phyloP scores from a whole-genome alignment of 1,140 invertebrate species.

The Papilio aristodemus region DNA sequence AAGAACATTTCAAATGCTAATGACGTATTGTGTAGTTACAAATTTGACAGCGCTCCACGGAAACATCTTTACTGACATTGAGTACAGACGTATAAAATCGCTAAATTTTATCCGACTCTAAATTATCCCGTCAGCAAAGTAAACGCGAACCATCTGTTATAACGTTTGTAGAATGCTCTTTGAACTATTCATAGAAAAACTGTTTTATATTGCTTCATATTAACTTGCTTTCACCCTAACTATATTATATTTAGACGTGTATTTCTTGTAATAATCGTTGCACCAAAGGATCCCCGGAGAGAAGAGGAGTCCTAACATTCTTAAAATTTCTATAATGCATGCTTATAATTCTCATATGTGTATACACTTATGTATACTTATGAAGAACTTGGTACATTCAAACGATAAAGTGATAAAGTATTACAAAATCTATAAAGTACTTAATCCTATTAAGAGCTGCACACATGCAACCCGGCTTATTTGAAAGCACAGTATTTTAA shows the following conservation, averaged over 20 bases:
- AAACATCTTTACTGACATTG: neutral
- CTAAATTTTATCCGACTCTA: constrained; percentile 16
- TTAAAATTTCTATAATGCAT: too few species aligned
- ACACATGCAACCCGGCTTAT: too few species aligned
- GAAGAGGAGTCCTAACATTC: too few species aligned
- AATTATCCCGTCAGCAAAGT: neutral
- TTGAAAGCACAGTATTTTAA: too few species aligned
- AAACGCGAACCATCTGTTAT: constrained; percentile 1
- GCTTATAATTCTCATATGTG: too few species aligned
- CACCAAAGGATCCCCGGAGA: too few species aligned
- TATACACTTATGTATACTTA: too few species aligned
- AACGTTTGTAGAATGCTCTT: constrained; percentile 1
- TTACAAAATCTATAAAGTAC: too few species aligned
- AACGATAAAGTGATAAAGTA: too few species aligned
- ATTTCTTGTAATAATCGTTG: too few species aligned
- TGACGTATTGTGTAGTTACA: neutral
- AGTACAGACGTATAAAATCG: constrained; percentile 8
- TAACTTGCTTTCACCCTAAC: neutral
- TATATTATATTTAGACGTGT: neutral
- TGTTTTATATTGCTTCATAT: constrained; percentile 8
- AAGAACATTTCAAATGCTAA: constrained; percentile 15
- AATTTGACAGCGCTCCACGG: neutral
- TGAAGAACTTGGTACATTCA: too few species aligned
- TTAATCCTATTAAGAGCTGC: too few species aligned
- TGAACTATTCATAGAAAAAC: constrained; percentile 16